Percentiles rank a stretch among this genome's conserved stretches.
Evolutionary conservation across 2,113 vertebrate genomes (phyloP).

Genomic region (Calyptomena viridis): DNA sequence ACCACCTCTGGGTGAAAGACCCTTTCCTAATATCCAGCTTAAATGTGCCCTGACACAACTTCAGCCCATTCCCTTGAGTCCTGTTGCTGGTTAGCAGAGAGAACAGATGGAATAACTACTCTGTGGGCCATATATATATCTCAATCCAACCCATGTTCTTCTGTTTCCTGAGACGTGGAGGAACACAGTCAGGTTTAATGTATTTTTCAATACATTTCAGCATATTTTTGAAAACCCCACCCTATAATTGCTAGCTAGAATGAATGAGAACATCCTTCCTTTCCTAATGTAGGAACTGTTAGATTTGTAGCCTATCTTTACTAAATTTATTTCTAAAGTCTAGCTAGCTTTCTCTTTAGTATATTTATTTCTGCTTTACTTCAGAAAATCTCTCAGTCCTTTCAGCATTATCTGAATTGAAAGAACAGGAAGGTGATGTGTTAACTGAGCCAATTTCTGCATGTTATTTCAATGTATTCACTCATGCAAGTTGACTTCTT

Average conservation of each 20-base stretch:
- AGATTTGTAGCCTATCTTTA: background rate
- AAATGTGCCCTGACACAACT: background rate
- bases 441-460: background rate
- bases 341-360: background rate
- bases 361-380: background rate
- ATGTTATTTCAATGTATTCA: background rate
- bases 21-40: background rate
- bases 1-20: background rate
- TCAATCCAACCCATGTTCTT: background rate
- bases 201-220: background rate
- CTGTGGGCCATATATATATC: background rate
- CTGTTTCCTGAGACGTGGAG: background rate
- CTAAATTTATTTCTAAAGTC: background rate
- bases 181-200: background rate
- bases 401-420: background rate
- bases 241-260: background rate
- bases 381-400: background rate
- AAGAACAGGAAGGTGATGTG: background rate
- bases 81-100: background rate
- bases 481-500: background rate
- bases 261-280: background rate
- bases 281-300: background rate
- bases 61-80: fast-evolving
- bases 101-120: background rate
- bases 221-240: fast-evolving